A percentile compares a stretch with the other conserved stretches of the same genome.
Conservation (phyloP, 2,888 invertebrate species). For the Latrodectus elegans region DNA sequence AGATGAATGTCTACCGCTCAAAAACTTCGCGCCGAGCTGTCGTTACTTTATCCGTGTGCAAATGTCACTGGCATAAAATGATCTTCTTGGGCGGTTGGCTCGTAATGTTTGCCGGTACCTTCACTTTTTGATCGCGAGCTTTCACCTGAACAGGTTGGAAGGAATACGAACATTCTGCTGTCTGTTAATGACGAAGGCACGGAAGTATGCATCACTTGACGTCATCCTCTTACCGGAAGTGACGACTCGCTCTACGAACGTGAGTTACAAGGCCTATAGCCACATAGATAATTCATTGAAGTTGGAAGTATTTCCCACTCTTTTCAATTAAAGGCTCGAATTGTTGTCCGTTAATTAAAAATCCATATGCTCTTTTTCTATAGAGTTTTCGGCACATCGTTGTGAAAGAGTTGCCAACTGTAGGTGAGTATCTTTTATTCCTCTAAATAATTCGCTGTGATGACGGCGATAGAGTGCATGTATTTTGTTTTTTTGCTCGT, state of each 20-base stretch:
- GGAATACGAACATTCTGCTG: constrained; percentile 7
- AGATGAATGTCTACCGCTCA: no score
- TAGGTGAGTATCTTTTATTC: constrained; percentile 11
- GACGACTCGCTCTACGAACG: constrained; percentile 22
- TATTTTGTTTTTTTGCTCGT: no score
- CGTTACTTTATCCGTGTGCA: no score
- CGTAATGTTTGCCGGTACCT: constrained; percentile 6
- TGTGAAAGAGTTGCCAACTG: not conserved
- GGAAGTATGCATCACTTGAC: constrained; percentile 66
- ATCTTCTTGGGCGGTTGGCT: no score
- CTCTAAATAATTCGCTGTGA: no score
- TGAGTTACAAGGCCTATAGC: constrained; percentile 15
- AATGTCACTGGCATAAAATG: no score
- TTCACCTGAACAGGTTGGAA: constrained; percentile 19
- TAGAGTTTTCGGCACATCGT: not conserved
- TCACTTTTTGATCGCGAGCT: constrained; percentile 18
- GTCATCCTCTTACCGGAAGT: constrained; percentile 58
- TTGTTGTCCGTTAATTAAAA: constrained; percentile 36
- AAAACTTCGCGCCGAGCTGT: no score
- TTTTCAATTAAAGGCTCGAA: constrained; percentile 15
- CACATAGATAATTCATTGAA: constrained; percentile 21
- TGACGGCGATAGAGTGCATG: no score
- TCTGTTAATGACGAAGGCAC: constrained; percentile 40
- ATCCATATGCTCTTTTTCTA: not conserved
- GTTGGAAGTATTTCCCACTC: constrained; percentile 10